Conservation (phyloP, 2,113 vertebrate genomes). For the Chaetura pelagica region DNA sequence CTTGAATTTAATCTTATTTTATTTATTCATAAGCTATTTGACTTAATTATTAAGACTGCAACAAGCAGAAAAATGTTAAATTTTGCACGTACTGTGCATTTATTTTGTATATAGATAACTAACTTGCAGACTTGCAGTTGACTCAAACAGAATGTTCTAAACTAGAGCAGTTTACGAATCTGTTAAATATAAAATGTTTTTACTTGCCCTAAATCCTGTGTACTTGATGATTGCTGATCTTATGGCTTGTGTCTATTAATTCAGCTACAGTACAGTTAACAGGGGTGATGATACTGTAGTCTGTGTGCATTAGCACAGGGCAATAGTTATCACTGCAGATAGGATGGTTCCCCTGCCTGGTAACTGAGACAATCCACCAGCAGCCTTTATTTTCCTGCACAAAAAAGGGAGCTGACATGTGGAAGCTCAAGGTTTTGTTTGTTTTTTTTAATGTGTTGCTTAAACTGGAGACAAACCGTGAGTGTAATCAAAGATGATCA, state of each 20-base stretch:
- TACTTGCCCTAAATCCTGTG: conserved; percentile 66
- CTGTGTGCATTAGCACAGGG: not conserved
- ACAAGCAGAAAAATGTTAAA: conserved; percentile 73
- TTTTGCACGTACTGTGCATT: conserved; percentile 82
- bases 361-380: not conserved
- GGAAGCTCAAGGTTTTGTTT: not conserved
- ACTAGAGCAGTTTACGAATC: conserved; percentile 76
- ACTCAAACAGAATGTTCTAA: conserved; percentile 81
- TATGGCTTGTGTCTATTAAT: not conserved
- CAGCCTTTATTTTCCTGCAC: not conserved
- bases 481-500: not conserved
- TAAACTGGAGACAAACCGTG: not conserved
- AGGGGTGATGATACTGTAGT: not conserved
- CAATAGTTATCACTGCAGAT: not conserved
- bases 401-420: not conserved
- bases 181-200: conserved; percentile 75
- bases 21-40: conserved; percentile 89
- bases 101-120: conserved; percentile 81
- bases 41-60: conserved; percentile 83
- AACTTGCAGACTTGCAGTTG: conserved; percentile 81
- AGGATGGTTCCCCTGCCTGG: not conserved
- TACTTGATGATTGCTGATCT: conserved; percentile 51
- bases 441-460: not conserved
- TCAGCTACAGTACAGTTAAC: not conserved
- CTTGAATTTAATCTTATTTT: conserved; percentile 82